A percentile compares a stretch with the other conserved stretches of the same genome.
phyloP scores from a whole-genome alignment of 2,888 invertebrate species.

The Rosalia funebris region DNA sequence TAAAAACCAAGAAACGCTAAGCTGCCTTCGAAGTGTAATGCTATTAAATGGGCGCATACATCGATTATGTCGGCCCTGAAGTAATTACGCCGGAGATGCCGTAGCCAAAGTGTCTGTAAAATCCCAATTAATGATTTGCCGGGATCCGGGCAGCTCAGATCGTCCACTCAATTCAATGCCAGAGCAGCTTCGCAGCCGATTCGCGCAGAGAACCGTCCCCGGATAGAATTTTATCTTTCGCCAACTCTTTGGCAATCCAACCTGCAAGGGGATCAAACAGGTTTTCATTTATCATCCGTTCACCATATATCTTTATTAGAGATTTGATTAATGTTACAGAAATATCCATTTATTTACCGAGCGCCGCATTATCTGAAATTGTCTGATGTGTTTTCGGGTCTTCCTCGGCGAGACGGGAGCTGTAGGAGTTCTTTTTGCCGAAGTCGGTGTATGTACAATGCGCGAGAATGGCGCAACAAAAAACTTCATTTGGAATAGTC shows the following conservation, averaged over 20 bases:
- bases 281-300: slow-evolving; percentile 12
- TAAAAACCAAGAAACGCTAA: too few species aligned
- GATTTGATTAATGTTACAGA: slow-evolving; percentile 32
- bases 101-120: slow-evolving; percentile 36
- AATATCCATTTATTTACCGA: slow-evolving; percentile 9
- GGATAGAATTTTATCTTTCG: slow-evolving; percentile 4
- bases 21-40: too few species aligned
- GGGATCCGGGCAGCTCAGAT: slow-evolving; percentile 31
- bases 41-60: too few species aligned
- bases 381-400: slow-evolving; percentile 2
- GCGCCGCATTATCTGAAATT: neutral
- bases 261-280: slow-evolving; percentile 5
- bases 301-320: slow-evolving; percentile 34
- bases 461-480: neutral
- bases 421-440: neutral
- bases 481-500: neutral
- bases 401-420: neutral
- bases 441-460: neutral
- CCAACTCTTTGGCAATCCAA: slow-evolving; percentile 1
- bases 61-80: neutral
- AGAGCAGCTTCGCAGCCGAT: neutral
- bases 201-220: neutral
- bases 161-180: slow-evolving; percentile 44
- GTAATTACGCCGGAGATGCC: neutral
- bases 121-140: slow-evolving; percentile 45